Evolutionary conservation across 1,140 invertebrate genomes (phyloP).

Genomic region (Plutomurus gul): DNA sequence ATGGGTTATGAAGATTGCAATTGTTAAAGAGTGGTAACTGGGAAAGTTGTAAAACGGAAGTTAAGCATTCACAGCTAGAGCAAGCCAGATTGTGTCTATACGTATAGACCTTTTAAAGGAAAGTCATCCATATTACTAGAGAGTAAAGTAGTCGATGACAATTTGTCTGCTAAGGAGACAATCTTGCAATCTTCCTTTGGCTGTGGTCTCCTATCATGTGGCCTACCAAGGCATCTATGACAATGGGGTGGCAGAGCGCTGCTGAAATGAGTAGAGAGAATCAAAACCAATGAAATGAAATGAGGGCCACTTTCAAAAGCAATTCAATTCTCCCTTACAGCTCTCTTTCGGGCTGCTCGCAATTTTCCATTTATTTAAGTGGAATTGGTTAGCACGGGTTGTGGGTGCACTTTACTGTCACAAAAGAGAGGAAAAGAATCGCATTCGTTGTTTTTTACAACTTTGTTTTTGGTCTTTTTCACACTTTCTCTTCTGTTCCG

Average conservation of each 20-base stretch:
- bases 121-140: conserved; percentile 13
- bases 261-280: background rate
- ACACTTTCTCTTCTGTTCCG: no score
- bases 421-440: no score
- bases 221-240: background rate
- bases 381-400: background rate
- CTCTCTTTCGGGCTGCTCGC: background rate
- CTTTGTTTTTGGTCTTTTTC: no score
- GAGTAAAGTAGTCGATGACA: conserved; percentile 2
- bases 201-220: background rate
- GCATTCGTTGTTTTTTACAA: no score
- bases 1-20: no score
- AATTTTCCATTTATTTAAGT: conserved; percentile 14
- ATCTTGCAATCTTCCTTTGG: background rate
- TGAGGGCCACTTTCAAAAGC: conserved; percentile 14
- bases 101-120: conserved; percentile 1
- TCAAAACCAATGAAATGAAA: conserved; percentile 20
- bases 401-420: no score
- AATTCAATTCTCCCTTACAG: conserved; percentile 16
- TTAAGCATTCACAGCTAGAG: background rate
- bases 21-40: no score
- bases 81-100: background rate
- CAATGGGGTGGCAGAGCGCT: background rate
- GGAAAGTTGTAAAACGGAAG: background rate
- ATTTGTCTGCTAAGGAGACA: background rate